A percentile compares a stretch with the other conserved stretches of the same genome.
Evolutionary conservation across 1,140 invertebrate genomes (phyloP).

Genomic region (Cydia splendana): DNA sequence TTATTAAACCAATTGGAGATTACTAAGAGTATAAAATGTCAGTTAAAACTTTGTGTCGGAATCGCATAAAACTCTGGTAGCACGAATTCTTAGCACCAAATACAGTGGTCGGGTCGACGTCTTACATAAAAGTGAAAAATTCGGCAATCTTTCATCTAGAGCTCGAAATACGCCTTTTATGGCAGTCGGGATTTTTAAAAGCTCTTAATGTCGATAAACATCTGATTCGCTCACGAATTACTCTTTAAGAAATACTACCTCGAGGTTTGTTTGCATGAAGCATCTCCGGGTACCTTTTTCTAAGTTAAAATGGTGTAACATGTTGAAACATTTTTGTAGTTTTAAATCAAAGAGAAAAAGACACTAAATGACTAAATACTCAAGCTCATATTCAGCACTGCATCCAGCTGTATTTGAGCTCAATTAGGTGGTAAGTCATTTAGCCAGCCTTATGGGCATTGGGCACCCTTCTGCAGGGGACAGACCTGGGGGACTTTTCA

Average conservation of each 20-base stretch:
- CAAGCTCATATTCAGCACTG: no score
- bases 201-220: slow-evolving; percentile 54
- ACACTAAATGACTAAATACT: no score
- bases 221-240: slow-evolving; percentile 52
- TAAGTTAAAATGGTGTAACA: neutral
- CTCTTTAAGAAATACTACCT: neutral
- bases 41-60: neutral
- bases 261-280: neutral
- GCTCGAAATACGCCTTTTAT: slow-evolving; percentile 55
- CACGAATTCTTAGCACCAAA: neutral
- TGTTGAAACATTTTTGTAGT: neutral
- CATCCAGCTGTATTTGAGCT: no score
- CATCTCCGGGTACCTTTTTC: neutral
- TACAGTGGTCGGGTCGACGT: slow-evolving; percentile 18
- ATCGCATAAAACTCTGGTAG: neutral
- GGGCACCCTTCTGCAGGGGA: no score
- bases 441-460: no score
- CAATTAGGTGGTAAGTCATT: no score
- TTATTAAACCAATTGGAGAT: no score
- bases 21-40: no score
- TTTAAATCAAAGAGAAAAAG: neutral
- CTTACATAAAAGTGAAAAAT: slow-evolving; percentile 35
- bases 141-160: slow-evolving; percentile 49
- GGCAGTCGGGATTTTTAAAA: slow-evolving; percentile 49
- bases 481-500: no score